phyloP scores from a whole-genome alignment of 2,888 invertebrate genomes.

The Aspidapion aeneum region DNA sequence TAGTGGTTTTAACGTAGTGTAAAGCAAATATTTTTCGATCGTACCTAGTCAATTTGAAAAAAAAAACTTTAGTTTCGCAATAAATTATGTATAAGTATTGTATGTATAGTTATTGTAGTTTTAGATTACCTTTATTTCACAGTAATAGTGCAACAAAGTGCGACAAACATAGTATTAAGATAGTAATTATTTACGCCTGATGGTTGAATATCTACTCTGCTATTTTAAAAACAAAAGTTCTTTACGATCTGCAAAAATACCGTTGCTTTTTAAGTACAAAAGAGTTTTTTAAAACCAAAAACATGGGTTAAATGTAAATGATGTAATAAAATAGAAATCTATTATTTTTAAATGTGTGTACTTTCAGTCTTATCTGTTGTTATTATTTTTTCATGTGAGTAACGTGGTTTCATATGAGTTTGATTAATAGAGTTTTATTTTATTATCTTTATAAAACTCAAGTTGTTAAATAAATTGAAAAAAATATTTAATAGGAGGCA shows the following conservation, averaged over 20 bases:
- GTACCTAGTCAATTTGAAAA: not conserved
- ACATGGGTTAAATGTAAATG: not conserved
- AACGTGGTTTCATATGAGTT: not conserved
- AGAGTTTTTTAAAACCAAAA: not conserved
- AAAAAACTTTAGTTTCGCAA: constrained; percentile 34
- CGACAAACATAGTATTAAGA: not conserved
- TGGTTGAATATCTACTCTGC: not conserved
- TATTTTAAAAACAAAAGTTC: not conserved
- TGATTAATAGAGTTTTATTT: not conserved
- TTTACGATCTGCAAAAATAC: not conserved
- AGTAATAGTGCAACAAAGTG: too few relatives aligned
- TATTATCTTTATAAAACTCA: not conserved
- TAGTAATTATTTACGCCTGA: constrained; percentile 2
- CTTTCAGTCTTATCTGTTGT: not conserved
- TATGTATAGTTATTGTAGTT: constrained; percentile 49
- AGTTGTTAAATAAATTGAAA: too few relatives aligned
- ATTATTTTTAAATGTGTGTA: not conserved
- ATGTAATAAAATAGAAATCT: not conserved
- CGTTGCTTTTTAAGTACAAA: not conserved
- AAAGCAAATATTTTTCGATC: not conserved
- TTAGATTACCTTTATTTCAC: constrained; percentile 43
- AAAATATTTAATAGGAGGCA: too few relatives aligned
- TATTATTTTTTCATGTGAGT: not conserved
- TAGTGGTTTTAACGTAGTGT: too few relatives aligned
- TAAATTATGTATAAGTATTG: constrained; percentile 42